Evolutionary conservation across 2,113 vertebrate species (phyloP).

Genomic region (Charadrius vociferus): DNA sequence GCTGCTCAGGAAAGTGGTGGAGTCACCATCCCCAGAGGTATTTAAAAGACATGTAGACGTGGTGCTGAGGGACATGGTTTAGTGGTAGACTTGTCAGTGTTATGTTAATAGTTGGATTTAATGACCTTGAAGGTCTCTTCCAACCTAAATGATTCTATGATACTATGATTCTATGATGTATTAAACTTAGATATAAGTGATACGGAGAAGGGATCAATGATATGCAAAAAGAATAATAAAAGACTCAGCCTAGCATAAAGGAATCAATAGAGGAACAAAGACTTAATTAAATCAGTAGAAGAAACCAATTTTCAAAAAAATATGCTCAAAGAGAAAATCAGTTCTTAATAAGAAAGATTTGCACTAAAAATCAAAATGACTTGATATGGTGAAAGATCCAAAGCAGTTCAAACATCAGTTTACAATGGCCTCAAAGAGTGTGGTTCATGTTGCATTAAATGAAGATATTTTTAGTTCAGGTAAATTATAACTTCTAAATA

Average conservation of each 20-base stretch:
- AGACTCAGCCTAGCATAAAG: background rate
- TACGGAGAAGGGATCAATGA: background rate
- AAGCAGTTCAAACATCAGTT: conserved; percentile 50
- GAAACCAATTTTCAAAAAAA: background rate
- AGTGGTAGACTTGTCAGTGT: background rate
- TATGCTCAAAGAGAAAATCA: background rate
- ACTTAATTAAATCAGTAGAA: background rate
- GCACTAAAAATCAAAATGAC: conserved; percentile 11
- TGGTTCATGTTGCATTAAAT: conserved; percentile 50
- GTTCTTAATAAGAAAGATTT: background rate
- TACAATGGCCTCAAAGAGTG: conserved; percentile 7
- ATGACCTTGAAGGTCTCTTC: background rate
- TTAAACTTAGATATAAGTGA: background rate
- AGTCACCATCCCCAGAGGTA: background rate
- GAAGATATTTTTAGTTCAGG: conserved; percentile 29
- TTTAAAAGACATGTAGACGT: background rate
- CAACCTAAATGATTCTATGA: background rate
- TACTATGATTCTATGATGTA: background rate
- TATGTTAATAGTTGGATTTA: background rate
- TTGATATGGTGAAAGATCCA: background rate
- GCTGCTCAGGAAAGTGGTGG: background rate
- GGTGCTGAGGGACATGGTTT: background rate
- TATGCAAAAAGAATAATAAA: background rate
- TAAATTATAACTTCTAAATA: conserved; percentile 61
- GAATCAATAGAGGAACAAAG: background rate